Evolutionary conservation across 2,113 vertebrate genomes (phyloP), one percentile per base, ranked within the genome.

Genomic region (Colius striatus): DNA sequence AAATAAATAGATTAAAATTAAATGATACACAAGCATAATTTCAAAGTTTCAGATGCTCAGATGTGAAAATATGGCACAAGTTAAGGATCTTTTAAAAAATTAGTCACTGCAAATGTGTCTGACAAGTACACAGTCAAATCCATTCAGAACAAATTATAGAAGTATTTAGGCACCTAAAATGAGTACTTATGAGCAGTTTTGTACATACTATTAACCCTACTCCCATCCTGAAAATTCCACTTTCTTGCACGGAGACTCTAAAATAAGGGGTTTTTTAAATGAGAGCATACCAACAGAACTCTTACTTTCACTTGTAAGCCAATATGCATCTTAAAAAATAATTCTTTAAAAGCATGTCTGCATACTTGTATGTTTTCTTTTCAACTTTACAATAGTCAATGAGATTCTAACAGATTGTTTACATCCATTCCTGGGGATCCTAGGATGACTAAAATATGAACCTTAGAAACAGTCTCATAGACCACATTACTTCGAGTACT

Each of bases 281-380:
- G 32, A 82, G 4, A 66, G 17, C 27, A 55, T 51, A 60, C 6
- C 32, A 71, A 63, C 2, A 71, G 34, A 84, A 71, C 7, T 29
- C 38, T 54, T 41, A 25, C n/a, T 43, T 53, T 70, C n/a, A 6
- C 13, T 65, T 78, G 61, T n/a, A 80, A 62, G 41, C 3, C 65
- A 19, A 48, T 18, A 75, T 0, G 0, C 18, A 43, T 57, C 17
- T 65, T 0, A 8, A 41, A 83, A 76, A 53, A 58, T 29, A n/a
- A 67, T 26, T 84, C 38, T 41, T 79, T 23, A 36, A 51, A 90
- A 86, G 22, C 14, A 23, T 14, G 29, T 54, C 9, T 47, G 30
- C 7, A 58, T 30, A 63, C 23, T 58, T 67, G 5, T n/a, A 30
- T 41, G 7, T 55, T 93, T 83, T 51, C 51, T 48, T 83, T 79